Base-by-base conservation (phyloP, 2,888 invertebrate genomes). In the Diaperis boleti region DNA sequence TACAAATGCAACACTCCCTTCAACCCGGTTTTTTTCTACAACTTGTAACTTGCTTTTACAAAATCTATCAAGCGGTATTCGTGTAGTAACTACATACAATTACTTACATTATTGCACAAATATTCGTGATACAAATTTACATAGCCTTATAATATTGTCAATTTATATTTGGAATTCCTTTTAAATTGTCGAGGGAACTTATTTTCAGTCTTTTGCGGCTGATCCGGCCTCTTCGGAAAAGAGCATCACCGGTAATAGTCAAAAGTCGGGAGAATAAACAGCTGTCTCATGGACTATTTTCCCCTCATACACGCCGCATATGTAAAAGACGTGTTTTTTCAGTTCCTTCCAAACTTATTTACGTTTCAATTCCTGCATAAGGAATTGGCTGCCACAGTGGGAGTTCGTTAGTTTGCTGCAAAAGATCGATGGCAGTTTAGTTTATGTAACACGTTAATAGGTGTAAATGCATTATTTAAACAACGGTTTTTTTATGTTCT, bases 371-470 rank as follows among this genome's bases (percentile, higher is more conserved):
- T 56, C 44, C 56, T 44, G 44, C 56, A 44, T 54, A 54, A 41
- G 41, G 41, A 54, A 50, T 50, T 31, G 54, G 14, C 33, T 26
- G 18, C 44, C 42, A 44, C 56, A 44, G 56, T 44, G 44, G 56
- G 56, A 56, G 56, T 56, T 56, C 56, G 44, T 56, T 54, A 54
- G 41, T 47, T 47, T 20, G 49, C 20, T 50, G 50, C 50, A 47
- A 41, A 44, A 56, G 44, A 56, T 56, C 56, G 56, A 56, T 35
- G 31, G 17, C 11, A 56, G 44, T 8, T 20, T 56, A 42, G 56
- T 56, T 56, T 56, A 56, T 56, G 56, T 56, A 56, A 56, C 56
- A 56, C 56, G 42, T 44, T 56, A 56, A 56, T 56, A 44, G 56
- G 44, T 56, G 56, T 22, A 44, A 44, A 56, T 56, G 44, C 56